Evolutionary conservation across 2,888 invertebrate genomes (phyloP).

Genomic region (Alitta virens): DNA sequence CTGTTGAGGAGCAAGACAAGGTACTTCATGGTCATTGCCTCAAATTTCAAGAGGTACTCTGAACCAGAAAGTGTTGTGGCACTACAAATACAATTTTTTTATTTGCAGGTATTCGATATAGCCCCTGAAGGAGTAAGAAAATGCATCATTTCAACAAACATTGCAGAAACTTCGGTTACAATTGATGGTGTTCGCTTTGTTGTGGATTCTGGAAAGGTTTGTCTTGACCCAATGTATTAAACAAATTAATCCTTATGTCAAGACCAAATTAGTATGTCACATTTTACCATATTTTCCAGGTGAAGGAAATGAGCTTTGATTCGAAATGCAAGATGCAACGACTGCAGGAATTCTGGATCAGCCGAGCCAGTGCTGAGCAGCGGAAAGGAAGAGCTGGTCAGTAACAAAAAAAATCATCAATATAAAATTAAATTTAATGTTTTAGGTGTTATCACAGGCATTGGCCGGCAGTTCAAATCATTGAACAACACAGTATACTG

Average conservation of each 20-base stretch:
- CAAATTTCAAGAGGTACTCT: no score
- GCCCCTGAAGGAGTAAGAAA: conserved; percentile 92
- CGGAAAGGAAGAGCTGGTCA: conserved; percentile 82
- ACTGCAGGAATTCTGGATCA: conserved; percentile 89
- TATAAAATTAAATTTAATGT: no score
- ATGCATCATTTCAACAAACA: conserved; percentile 96
- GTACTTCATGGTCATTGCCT: no score
- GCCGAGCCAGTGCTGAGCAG: conserved; percentile 96
- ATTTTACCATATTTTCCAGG: conserved; percentile 30
- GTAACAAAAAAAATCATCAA: conserved; percentile 2
- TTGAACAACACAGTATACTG: no score
- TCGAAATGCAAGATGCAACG: conserved; percentile 82
- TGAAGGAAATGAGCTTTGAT: conserved; percentile 94
- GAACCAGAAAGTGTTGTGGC: no score
- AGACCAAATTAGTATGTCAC: background rate
- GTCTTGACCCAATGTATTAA: background rate
- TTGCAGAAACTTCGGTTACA: conserved; percentile 97
- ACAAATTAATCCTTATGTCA: background rate
- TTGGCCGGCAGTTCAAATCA: no score
- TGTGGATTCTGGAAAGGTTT: conserved; percentile 90
- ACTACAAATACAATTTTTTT: no score
- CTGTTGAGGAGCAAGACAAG: conserved; percentile 93
- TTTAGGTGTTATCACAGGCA: no score
- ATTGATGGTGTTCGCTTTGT: conserved; percentile 98
- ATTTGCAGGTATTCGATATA: conserved; percentile 78